phyloP scores from a whole-genome alignment of 2,888 invertebrate genomes.

The Drosophila cognata region DNA sequence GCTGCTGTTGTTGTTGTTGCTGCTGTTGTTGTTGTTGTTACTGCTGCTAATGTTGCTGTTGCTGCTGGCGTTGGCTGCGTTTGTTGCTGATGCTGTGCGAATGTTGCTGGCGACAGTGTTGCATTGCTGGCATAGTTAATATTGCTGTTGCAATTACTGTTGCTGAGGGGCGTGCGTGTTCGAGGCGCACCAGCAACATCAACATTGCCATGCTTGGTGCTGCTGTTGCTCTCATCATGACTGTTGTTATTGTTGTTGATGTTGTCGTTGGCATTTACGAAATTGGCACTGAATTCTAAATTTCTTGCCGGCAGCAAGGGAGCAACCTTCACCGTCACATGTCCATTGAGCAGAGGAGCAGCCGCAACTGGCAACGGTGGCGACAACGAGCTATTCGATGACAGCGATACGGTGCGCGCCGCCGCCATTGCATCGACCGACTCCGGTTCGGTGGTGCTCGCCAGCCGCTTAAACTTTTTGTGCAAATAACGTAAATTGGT shows the following conservation, averaged over 20 bases:
- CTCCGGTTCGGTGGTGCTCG: constrained; percentile 83
- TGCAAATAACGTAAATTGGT: constrained; percentile 92
- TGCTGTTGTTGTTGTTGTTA: constrained; percentile 39
- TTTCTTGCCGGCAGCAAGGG: constrained; percentile 31
- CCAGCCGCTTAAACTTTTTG: constrained; percentile 97
- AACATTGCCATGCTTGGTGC: constrained; percentile 39
- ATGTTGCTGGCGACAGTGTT: constrained; percentile 68
- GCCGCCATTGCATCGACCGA: constrained; percentile 40
- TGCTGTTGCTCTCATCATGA: constrained; percentile 37
- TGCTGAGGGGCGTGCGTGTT: constrained; percentile 66
- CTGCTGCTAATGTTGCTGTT: constrained; percentile 30
- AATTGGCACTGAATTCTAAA: constrained; percentile 64
- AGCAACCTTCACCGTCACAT: constrained; percentile 19
- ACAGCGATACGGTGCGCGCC: constrained; percentile 77
- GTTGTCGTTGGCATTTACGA: constrained; percentile 56
- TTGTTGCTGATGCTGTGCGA: constrained; percentile 75
- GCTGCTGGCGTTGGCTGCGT: constrained; percentile 66
- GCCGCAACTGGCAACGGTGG: constrained; percentile 52
- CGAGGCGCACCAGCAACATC: constrained; percentile 49
- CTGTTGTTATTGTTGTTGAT: constrained; percentile 39
- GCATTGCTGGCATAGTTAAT: constrained; percentile 64
- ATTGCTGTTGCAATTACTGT: constrained; percentile 52
- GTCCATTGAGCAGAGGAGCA: constrained; percentile 27
- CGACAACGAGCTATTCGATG: constrained; percentile 77
- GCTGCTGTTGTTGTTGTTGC: constrained; percentile 50